Evolutionary conservation across 2,797 vertebrate species (phyloP).

Genomic region (Hydrophis major): DNA sequence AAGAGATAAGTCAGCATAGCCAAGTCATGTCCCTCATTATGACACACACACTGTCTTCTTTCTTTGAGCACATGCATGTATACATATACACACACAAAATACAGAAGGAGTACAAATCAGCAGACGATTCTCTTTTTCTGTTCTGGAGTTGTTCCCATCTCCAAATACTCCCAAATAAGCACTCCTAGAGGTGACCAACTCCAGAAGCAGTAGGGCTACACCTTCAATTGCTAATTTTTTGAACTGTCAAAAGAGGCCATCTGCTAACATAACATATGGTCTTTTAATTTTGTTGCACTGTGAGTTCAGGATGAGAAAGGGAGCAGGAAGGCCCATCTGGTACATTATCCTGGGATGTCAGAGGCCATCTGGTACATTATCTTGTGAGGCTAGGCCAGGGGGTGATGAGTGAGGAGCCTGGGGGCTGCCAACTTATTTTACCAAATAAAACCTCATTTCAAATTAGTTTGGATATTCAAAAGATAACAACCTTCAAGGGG

Average conservation of each 20-base stretch:
- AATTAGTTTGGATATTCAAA: neutral
- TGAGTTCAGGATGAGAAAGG: neutral
- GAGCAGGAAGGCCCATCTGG: neutral
- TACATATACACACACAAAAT: neutral
- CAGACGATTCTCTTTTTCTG: neutral
- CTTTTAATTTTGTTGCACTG: neutral
- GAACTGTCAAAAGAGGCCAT: neutral
- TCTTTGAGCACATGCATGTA: neutral
- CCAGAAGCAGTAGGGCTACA: neutral
- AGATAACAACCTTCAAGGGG: neutral
- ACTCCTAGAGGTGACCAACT: neutral
- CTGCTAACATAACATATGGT: neutral
- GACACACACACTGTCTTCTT: conserved; percentile 1
- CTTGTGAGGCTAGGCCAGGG: neutral
- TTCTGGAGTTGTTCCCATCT: neutral
- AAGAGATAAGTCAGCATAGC: conserved; percentile 60
- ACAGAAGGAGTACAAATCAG: neutral
- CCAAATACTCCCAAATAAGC: neutral
- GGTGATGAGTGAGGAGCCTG: neutral
- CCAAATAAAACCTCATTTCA: neutral
- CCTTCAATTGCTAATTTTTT: neutral
- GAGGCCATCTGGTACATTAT: neutral
- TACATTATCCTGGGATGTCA: neutral
- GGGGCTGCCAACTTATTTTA: neutral
- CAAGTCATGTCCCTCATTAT: neutral